Evolutionary conservation across 2,113 vertebrate species (phyloP), one percentile per base, ranked within the genome.

Genomic region (Scomber japonicus): DNA sequence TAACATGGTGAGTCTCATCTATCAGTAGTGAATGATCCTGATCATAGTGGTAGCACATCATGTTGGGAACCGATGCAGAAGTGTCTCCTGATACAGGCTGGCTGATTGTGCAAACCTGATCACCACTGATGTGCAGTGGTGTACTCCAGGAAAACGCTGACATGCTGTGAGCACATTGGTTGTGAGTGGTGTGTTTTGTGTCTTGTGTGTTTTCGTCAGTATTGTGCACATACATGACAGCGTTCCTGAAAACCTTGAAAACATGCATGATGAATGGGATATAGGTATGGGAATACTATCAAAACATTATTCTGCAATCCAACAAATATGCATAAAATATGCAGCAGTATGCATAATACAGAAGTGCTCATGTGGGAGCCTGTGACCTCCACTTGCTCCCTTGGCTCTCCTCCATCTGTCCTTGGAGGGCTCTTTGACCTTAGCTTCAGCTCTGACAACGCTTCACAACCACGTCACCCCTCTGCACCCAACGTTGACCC

Each of bases 271-370:
- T 65, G 21, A 73, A 60, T 46, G 49, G 65, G 53, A 15, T 57
- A 24, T 35, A 16, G 30, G 44, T 21, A 13, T 21, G 53, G 15
- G 19, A 67, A 63, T 57, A 49, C 27, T 15, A 70, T 53, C 27
- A 77, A 57, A 80, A 73, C 24, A 51, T 53, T 40, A 45, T 71
- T 75, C 61, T 54, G 45, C 53, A 46, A 46, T 59, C 21, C 21
- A 56, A 82, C 59, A 77, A 80, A 82, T 80, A 85, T 77, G 53
- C 82, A 82, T 85, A 70, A 82, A 82, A 80, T 85, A 80, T 88
- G 71, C 68, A 73, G 17, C 30, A 9, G 62, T 65, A 50, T 80
- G 76, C 68, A 85, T 80, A 61, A 88, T 80, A 59, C 60, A 49
- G 7, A 1, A 70, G 50, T 10, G 31, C 63, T 65, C 82, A 61